Evolutionary conservation across 2,797 vertebrate species (phyloP).

Genomic region (Semaprochilodus insignis): DNA sequence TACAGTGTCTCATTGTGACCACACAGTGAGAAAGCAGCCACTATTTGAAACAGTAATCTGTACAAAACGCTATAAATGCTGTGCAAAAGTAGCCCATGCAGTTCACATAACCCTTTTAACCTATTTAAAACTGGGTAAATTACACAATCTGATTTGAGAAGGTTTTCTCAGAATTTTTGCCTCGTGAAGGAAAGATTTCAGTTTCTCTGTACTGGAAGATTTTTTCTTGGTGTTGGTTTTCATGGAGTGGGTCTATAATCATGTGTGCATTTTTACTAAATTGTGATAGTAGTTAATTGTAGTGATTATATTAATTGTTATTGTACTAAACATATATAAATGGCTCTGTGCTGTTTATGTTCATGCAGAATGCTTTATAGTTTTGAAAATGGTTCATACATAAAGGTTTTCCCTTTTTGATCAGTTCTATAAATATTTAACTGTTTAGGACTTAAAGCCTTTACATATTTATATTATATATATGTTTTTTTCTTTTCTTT

Average conservation of each 20-base stretch:
- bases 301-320: not conserved
- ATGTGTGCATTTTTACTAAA: not conserved
- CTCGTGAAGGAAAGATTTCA: too few relatives aligned
- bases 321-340: not conserved
- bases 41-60: not conserved
- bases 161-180: too few relatives aligned
- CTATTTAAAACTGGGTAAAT: not conserved
- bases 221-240: not conserved
- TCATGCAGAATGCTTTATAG: not conserved
- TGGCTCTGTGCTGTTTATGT: not conserved
- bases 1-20: not conserved
- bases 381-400: not conserved
- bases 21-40: not conserved
- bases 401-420: not conserved
- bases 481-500: too few relatives aligned
- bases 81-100: too few relatives aligned
- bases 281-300: not conserved
- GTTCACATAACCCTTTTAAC: not conserved
- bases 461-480: too few relatives aligned
- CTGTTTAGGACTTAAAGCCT: too few relatives aligned
- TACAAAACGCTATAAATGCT: not conserved
- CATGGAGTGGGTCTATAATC: not conserved
- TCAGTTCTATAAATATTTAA: not conserved
- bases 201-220: too few relatives aligned
- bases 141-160: not conserved